These are phyloP conservation scores for Bombus terrestris DNA, from an alignment of 1,140 invertebrate genomes.

Conservation along the genomic window DNA sequence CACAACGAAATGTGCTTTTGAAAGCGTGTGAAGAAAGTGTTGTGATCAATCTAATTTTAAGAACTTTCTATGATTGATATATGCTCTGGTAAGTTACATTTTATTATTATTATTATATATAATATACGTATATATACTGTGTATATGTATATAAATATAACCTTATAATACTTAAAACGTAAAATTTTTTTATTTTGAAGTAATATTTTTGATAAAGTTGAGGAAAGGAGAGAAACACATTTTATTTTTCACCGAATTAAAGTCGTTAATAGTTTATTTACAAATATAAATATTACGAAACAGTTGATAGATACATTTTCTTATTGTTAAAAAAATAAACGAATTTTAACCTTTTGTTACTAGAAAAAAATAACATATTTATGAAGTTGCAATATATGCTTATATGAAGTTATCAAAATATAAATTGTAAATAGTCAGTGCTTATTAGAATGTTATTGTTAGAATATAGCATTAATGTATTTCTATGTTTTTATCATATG, in stretches of 20 bases:
- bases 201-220: neutral
- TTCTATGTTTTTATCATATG: neutral
- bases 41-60: slow-evolving; percentile 76
- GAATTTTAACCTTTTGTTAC: neutral
- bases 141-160: slow-evolving; percentile 63
- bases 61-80: slow-evolving; percentile 54
- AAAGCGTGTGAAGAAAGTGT: slow-evolving; percentile 71
- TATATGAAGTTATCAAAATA: neutral
- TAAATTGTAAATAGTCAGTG: neutral
- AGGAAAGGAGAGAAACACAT: too few species aligned
- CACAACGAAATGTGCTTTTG: slow-evolving; percentile 41
- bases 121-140: neutral
- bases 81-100: slow-evolving; percentile 52
- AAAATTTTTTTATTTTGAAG: neutral
- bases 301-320: neutral
- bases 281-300: neutral
- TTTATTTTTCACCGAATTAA: neutral
- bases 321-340: neutral
- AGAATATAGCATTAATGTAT: neutral
- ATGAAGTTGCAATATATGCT: neutral
- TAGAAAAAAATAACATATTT: neutral
- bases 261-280: neutral
- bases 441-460: neutral
- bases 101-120: slow-evolving; percentile 42
- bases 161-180: slow-evolving; percentile 29